Conservation (phyloP, 2,113 vertebrate species). For the Python bivittatus region DNA sequence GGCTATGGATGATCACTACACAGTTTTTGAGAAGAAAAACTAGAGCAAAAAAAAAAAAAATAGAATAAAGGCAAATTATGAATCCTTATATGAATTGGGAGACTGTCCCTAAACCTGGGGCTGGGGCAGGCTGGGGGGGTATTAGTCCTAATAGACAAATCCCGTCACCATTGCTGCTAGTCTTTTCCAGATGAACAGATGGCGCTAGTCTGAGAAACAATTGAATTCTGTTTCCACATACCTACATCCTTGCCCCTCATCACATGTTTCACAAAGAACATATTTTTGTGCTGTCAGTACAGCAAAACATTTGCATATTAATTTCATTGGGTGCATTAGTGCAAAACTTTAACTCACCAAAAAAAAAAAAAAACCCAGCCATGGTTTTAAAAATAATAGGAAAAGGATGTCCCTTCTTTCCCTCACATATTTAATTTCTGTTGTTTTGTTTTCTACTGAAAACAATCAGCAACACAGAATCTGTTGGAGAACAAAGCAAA, state of each 20-base stretch:
- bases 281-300: slow-evolving; percentile 66
- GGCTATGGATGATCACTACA: neutral
- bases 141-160: too few species aligned
- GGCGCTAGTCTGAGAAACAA: neutral
- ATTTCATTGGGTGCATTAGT: slow-evolving; percentile 79
- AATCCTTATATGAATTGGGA: neutral
- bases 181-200: neutral
- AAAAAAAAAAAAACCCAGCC: slow-evolving; percentile 59
- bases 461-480: neutral
- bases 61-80: neutral
- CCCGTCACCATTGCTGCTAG: neutral
- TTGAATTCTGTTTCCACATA: slow-evolving; percentile 24
- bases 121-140: neutral
- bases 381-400: slow-evolving; percentile 60
- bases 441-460: slow-evolving; percentile 5
- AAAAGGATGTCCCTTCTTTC: slow-evolving; percentile 41
- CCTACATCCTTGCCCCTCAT: slow-evolving; percentile 27
- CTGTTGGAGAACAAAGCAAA: neutral
- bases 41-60: neutral
- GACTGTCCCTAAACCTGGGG: neutral
- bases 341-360: slow-evolving; percentile 72
- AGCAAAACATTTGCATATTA: slow-evolving; percentile 76
- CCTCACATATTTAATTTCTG: slow-evolving; percentile 28
- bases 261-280: slow-evolving; percentile 54
- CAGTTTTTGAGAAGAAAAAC: neutral